These are phyloP conservation scores for Ennomos erosarius DNA, from an alignment of 2,888 invertebrate genomes.

Conservation along the genomic window DNA sequence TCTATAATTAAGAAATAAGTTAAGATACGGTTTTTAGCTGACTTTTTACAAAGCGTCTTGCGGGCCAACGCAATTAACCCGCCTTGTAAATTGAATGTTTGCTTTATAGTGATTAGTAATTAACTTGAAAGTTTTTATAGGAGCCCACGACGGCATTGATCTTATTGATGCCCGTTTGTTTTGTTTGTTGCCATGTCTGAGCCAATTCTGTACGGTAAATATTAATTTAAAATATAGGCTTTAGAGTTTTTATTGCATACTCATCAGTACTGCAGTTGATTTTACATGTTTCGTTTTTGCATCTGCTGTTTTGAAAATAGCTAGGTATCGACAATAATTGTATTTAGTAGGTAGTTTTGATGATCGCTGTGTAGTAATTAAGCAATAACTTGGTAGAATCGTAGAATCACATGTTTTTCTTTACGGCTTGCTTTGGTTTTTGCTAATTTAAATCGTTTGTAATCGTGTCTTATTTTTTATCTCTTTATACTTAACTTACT, in stretches of 20 bases:
- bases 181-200: constrained; percentile 61
- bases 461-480: constrained; percentile 22
- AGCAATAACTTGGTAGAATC: constrained; percentile 18
- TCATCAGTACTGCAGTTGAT: constrained; percentile 8
- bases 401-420: constrained; percentile 19
- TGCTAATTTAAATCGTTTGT: constrained; percentile 21
- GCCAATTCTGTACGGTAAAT: constrained; percentile 65
- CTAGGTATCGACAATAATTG: too few relatives aligned
- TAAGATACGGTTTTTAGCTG: constrained; percentile 82
- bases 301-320: constrained; percentile 4
- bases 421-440: constrained; percentile 19
- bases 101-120: constrained; percentile 85
- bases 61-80: constrained; percentile 81
- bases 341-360: constrained; percentile 7
- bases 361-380: constrained; percentile 18
- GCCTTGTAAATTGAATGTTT: constrained; percentile 85
- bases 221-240: constrained; percentile 44
- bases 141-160: constrained; percentile 67
- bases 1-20: constrained; percentile 86
- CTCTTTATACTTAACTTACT: constrained; percentile 14
- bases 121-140: constrained; percentile 77
- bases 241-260: constrained; percentile 17
- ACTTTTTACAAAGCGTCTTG: constrained; percentile 80
- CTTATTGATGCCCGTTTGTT: constrained; percentile 71
- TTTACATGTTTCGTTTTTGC: constrained; percentile 5